Evolutionary conservation across 1,140 invertebrate species (phyloP).

Genomic region (Rhizoglyphus robini): DNA sequence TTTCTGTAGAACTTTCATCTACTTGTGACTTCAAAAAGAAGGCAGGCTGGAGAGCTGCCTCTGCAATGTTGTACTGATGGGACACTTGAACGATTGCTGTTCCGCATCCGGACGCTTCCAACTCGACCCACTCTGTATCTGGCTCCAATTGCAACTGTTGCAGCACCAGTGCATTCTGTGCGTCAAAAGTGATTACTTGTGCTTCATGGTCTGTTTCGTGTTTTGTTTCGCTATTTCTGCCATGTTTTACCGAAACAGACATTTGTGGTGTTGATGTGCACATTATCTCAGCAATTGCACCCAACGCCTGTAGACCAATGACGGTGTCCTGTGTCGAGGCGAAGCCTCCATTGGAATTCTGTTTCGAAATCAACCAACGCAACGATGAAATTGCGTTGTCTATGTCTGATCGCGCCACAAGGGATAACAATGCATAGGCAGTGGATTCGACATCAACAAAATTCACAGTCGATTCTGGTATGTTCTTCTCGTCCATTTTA

Average conservation of each 20-base stretch:
- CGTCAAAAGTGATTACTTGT: constrained; percentile 24
- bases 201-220: constrained; percentile 41
- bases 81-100: no score
- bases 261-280: constrained; percentile 38
- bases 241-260: constrained; percentile 34
- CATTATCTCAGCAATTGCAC: constrained; percentile 41
- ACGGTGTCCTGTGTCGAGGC: no score
- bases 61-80: constrained; percentile 75
- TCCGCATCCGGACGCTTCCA: constrained; percentile 58
- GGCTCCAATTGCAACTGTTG: constrained; percentile 48
- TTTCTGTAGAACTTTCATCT: constrained; percentile 62
- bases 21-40: constrained; percentile 77
- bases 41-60: constrained; percentile 71
- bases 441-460: constrained; percentile 63
- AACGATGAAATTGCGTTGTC: constrained; percentile 60
- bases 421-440: no score
- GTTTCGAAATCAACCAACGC: no score
- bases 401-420: constrained; percentile 37
- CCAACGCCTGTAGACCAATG: no score
- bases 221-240: constrained; percentile 35
- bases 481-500: background rate
- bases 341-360: no score
- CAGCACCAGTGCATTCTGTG: constrained; percentile 54
- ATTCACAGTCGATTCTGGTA: constrained; percentile 56
- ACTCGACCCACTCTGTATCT: constrained; percentile 37